Evolutionary conservation across 2,113 vertebrate genomes (phyloP).

Genomic region (Malurus melanocephalus): DNA sequence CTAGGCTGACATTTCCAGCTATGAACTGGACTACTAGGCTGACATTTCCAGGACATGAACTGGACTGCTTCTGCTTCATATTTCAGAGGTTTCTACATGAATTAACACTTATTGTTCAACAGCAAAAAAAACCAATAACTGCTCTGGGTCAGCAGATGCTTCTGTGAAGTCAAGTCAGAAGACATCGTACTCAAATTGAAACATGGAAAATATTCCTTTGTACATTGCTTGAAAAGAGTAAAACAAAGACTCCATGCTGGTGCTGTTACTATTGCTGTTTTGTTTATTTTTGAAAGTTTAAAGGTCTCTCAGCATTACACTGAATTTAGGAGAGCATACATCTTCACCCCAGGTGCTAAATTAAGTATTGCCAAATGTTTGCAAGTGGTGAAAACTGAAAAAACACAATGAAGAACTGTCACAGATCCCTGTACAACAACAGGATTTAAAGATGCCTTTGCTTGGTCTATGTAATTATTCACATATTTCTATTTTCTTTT

Average conservation of each 20-base stretch:
- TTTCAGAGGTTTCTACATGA: slow-evolving; percentile 52
- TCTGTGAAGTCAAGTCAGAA: slow-evolving; percentile 20
- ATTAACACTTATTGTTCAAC: background rate
- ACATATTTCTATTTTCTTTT: background rate
- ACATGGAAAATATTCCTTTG: background rate
- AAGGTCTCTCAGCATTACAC: background rate
- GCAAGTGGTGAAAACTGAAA: background rate
- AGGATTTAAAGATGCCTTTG: background rate
- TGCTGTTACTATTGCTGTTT: background rate
- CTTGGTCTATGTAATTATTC: background rate
- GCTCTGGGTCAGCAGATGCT: background rate
- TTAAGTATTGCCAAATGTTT: background rate
- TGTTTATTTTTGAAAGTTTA: background rate
- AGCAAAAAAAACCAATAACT: slow-evolving; percentile 11
- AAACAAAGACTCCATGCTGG: background rate
- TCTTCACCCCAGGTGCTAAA: background rate
- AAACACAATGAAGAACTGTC: background rate
- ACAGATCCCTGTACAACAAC: background rate
- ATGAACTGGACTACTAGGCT: background rate
- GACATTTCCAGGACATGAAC: slow-evolving; percentile 16
- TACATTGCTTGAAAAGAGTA: background rate
- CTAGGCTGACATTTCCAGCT: background rate
- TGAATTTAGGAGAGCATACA: background rate
- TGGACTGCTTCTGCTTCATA: background rate
- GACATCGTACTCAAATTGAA: background rate